These are phyloP conservation scores for Drosophila koepferae DNA, from an alignment of 2,888 invertebrate species.

Conservation along the genomic window DNA sequence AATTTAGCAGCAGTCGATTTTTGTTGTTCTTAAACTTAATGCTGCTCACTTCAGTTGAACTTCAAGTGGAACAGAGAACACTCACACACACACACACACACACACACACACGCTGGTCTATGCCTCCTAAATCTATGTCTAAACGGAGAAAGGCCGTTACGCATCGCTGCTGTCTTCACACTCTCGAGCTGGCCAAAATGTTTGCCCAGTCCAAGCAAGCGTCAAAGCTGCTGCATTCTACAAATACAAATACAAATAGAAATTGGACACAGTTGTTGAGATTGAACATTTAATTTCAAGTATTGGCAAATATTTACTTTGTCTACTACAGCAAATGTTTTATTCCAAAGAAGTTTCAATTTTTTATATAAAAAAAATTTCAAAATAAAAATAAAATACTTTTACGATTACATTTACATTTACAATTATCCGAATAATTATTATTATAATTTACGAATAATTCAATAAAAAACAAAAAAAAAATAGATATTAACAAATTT, in stretches of 20 bases:
- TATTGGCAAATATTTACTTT: slow-evolving; percentile 18
- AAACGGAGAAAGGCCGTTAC: slow-evolving; percentile 65
- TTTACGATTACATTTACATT: no score
- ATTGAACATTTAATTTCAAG: slow-evolving; percentile 3
- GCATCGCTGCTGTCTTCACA: slow-evolving; percentile 40
- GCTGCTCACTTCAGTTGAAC: slow-evolving; percentile 59
- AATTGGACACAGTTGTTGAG: not conserved
- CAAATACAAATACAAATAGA: slow-evolving; percentile 48
- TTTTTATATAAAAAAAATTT: not conserved
- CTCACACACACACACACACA: slow-evolving; percentile 5
- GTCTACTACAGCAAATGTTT: not conserved
- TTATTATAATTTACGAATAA: no score
- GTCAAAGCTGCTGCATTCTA: slow-evolving; percentile 64
- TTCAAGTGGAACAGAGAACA: slow-evolving; percentile 42
- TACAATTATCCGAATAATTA: no score
- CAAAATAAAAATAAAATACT: not conserved
- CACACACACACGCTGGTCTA: not conserved
- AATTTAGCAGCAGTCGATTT: slow-evolving; percentile 75
- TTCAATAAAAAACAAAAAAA: not conserved
- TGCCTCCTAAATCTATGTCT: slow-evolving; percentile 16
- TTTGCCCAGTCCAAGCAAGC: slow-evolving; percentile 61
- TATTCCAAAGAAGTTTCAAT: not conserved
- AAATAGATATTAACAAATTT: no score
- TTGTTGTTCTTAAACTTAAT: slow-evolving; percentile 68
- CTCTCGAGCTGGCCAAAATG: slow-evolving; percentile 47